Evolutionary conservation across 2,797 vertebrate genomes (phyloP).

Genomic region (Thripadectes ignobilis): DNA sequence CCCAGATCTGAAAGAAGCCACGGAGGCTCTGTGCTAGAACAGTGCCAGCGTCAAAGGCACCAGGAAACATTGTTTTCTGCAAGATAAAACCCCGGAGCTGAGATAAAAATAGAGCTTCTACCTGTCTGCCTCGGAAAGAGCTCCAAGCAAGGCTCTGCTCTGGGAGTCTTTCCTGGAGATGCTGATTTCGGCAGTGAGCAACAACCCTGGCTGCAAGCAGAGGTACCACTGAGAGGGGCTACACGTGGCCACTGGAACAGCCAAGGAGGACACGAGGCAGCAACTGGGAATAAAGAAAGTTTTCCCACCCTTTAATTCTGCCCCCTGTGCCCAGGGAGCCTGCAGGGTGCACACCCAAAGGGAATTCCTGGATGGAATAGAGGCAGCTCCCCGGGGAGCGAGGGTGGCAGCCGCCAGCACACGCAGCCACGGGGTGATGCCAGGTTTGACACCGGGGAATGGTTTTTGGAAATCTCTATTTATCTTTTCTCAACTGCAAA

Average conservation of each 20-base stretch:
- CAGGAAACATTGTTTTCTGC: not conserved
- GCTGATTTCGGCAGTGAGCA: constrained; percentile 9
- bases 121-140: constrained; percentile 70
- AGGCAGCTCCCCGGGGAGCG: rapidly evolving
- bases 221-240: not conserved
- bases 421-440: rapidly evolving
- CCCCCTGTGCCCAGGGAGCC: rapidly evolving
- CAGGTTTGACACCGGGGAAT: not conserved
- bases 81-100: constrained; percentile 35
- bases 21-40: not conserved
- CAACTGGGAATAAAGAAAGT: not conserved
- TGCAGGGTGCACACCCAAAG: not conserved
- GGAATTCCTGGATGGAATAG: not conserved
- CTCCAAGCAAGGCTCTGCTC: constrained; percentile 71
- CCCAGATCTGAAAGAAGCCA: not conserved
- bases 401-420: not conserved
- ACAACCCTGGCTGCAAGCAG: not conserved
- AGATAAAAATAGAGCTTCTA: constrained; percentile 79
- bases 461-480: not conserved
- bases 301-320: not conserved
- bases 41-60: not conserved
- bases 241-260: rapidly evolving
- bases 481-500: not conserved
- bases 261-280: not conserved
- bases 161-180: constrained; percentile 60